Percentiles rank a stretch among this genome's conserved stretches.
Evolutionary conservation across 1,140 invertebrate species (phyloP).

Genomic region (Phenacoccus solenopsis): DNA sequence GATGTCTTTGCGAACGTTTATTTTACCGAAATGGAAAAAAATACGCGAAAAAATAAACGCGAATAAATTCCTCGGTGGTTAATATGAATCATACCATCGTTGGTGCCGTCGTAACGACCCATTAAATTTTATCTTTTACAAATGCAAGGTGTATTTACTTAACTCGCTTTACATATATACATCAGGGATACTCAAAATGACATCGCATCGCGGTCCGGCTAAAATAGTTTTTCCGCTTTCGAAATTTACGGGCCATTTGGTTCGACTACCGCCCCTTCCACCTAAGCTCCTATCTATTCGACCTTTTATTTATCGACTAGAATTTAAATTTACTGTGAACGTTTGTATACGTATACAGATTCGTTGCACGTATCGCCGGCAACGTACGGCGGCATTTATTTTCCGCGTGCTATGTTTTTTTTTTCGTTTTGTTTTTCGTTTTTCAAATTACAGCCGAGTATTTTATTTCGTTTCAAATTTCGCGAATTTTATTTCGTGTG

Average conservation of each 20-base stretch:
- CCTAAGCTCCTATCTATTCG: neutral
- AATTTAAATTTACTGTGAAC: conserved; percentile 17
- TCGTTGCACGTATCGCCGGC: neutral
- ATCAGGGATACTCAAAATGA: conserved; percentile 1
- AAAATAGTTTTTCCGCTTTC: neutral
- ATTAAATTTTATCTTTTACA: conserved; percentile 4
- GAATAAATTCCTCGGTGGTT: neutral
- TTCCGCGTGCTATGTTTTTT: neutral
- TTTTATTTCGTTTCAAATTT: neutral
- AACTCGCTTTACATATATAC: neutral
- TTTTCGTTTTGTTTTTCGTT: too few species aligned
- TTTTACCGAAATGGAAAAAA: neutral
- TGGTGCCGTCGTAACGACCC: neutral
- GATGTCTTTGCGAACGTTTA: too few species aligned
- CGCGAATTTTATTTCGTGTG: neutral
- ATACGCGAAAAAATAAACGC: neutral
- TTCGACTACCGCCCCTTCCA: neutral
- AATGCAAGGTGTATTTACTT: conserved; percentile 2
- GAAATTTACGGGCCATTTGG: conserved; percentile 9
- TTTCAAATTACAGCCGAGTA: neutral
- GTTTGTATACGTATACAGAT: conserved; percentile 11
- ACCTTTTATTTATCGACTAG: conserved; percentile 15
- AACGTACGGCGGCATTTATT: neutral
- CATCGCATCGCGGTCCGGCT: neutral
- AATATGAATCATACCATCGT: neutral